These are phyloP conservation scores for Atrichornis clamosus DNA, from an alignment of 2,113 vertebrate genomes.

Conservation along the genomic window DNA sequence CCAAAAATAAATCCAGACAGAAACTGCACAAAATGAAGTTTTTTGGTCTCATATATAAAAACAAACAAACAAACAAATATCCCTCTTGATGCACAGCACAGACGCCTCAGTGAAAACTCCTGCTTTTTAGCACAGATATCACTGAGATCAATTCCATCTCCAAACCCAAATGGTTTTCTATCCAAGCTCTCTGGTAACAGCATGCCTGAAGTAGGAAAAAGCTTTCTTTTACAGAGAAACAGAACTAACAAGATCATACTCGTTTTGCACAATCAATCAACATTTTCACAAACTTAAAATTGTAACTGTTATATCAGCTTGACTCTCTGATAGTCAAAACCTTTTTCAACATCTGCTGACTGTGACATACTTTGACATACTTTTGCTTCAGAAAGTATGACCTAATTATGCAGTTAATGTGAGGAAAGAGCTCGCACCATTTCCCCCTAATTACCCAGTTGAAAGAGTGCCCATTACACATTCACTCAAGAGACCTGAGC, in stretches of 20 bases:
- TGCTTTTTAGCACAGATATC: not conserved
- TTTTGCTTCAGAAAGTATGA: conserved; percentile 14
- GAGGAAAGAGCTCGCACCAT: not conserved
- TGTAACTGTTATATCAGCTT: not conserved
- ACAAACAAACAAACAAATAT: not conserved
- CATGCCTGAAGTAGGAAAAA: not conserved
- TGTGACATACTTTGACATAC: conserved; percentile 8
- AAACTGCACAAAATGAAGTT: not conserved
- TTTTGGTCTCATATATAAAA: not conserved
- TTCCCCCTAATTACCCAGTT: conserved; percentile 56
- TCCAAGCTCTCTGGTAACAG: not conserved
- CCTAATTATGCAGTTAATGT: conserved; percentile 50
- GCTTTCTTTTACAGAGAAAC: not conserved
- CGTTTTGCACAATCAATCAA: not conserved
- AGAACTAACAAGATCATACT: not conserved
- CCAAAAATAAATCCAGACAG: not conserved
- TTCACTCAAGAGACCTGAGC: conserved; percentile 52
- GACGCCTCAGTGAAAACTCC: accelerated
- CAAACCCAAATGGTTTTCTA: not conserved
- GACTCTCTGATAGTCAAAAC: not conserved
- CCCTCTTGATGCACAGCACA: not conserved
- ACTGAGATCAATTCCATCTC: not conserved
- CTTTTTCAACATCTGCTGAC: not conserved
- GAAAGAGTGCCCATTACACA: conserved; percentile 26
- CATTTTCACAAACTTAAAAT: not conserved